These are phyloP conservation scores for Kryptopterus vitreolus DNA, from an alignment of 2,797 vertebrate genomes.

Conservation along the genomic window DNA sequence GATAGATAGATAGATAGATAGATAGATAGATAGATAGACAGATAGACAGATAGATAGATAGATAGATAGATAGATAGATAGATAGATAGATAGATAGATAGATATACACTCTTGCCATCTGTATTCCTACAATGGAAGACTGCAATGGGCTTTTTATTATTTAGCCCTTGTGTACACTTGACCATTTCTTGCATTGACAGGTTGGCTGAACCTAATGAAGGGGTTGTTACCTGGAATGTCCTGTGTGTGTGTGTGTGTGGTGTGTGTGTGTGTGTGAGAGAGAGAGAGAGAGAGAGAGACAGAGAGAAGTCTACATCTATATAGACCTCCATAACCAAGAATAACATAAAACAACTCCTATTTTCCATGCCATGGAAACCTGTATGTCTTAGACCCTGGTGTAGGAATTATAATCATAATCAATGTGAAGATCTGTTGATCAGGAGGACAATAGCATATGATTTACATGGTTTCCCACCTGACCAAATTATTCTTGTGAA, in stretches of 20 bases:
- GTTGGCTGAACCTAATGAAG: constrained; percentile 25
- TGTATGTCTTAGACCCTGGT: neutral
- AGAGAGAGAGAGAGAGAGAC: neutral
- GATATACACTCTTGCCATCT: constrained; percentile 1
- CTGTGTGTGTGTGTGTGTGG: neutral
- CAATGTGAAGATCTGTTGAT: no score
- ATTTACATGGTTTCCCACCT: no score
- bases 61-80: no score
- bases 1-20: no score
- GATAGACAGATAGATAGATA: no score
- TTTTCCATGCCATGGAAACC: neutral
- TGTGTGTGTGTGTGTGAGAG: no score
- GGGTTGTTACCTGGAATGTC: constrained; percentile 10
- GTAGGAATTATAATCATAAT: neutral
- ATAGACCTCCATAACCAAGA: neutral
- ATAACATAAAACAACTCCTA: neutral
- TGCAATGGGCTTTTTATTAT: neutral
- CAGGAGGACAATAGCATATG: no score
- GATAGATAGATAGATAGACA: no score
- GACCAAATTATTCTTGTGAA: no score
- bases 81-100: no score
- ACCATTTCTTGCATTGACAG: constrained; percentile 37
- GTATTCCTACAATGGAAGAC: neutral
- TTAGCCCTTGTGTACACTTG: constrained; percentile 23
- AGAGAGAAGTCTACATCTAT: neutral